Conservation (phyloP, 2,113 vertebrate species). For the Aptenodytes patagonicus region DNA sequence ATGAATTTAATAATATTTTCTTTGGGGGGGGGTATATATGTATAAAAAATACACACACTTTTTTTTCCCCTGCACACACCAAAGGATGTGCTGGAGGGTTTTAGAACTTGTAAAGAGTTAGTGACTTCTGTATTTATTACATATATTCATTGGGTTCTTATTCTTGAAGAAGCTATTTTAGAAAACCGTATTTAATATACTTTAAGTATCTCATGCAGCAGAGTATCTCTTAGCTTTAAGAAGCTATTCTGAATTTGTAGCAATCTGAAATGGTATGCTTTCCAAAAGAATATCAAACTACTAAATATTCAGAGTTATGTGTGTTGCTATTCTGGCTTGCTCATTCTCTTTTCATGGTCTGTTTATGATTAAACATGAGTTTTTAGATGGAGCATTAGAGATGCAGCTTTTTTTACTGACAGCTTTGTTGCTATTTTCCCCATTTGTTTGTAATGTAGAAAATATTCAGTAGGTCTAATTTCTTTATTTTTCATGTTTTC, state of each 20-base stretch:
- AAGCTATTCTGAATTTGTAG: neutral
- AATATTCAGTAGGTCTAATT: neutral
- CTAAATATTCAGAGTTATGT: neutral
- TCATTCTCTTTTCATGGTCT: neutral
- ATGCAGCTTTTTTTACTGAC: neutral
- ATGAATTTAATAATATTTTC: neutral
- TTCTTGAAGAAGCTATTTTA: neutral
- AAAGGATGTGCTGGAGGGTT: neutral
- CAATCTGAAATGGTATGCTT: neutral
- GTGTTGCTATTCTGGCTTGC: neutral
- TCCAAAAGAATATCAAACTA: neutral
- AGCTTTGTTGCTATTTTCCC: neutral
- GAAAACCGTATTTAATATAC: neutral
- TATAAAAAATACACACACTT: neutral
- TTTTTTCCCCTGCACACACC: neutral
- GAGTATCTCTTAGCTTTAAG: neutral
- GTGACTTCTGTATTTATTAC: neutral
- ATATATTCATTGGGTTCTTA: neutral
- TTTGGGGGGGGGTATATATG: fast-evolving
- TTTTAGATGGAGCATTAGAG: neutral
- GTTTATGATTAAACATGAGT: neutral
- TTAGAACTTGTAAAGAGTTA: neutral
- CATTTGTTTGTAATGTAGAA: neutral
- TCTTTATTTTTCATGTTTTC: neutral
- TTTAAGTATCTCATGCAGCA: neutral